Conservation (phyloP, 2,888 invertebrate genomes). For the Euplexia lucipara region DNA sequence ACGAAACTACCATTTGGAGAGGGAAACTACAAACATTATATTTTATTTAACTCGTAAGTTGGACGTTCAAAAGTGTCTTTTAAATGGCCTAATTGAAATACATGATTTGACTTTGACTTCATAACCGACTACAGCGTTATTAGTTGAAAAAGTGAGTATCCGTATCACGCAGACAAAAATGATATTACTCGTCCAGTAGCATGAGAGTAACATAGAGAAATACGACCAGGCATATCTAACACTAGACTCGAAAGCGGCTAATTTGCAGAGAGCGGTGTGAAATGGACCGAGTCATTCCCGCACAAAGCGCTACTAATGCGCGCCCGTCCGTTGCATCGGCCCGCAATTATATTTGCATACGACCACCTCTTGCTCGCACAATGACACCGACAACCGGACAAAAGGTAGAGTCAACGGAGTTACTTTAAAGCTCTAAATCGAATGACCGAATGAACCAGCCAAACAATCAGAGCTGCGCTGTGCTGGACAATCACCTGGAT, state of each 20-base stretch:
- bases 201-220: constrained; percentile 65
- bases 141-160: neutral
- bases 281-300: constrained; percentile 86
- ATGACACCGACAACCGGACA: constrained; percentile 71
- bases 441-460: constrained; percentile 56
- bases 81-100: too few relatives aligned
- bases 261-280: constrained; percentile 84
- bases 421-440: constrained; percentile 60
- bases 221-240: constrained; percentile 72
- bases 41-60: too few relatives aligned
- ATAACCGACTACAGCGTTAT: neutral
- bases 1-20: too few relatives aligned
- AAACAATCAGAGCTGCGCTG: constrained; percentile 52
- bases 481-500: constrained; percentile 25
- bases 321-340: constrained; percentile 81
- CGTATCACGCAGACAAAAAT: constrained; percentile 18
- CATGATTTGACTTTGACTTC: neutral
- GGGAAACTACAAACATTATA: too few relatives aligned
- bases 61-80: too few relatives aligned
- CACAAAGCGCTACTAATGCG: constrained; percentile 87
- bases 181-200: constrained; percentile 47
- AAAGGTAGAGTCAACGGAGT: constrained; percentile 73
- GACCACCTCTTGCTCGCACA: constrained; percentile 76
- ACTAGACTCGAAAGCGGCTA: constrained; percentile 78
- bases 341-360: constrained; percentile 89